Evolutionary conservation across 2,113 vertebrate species (phyloP), one percentile per base, ranked within the genome.

Genomic region (Gambusia affinis): DNA sequence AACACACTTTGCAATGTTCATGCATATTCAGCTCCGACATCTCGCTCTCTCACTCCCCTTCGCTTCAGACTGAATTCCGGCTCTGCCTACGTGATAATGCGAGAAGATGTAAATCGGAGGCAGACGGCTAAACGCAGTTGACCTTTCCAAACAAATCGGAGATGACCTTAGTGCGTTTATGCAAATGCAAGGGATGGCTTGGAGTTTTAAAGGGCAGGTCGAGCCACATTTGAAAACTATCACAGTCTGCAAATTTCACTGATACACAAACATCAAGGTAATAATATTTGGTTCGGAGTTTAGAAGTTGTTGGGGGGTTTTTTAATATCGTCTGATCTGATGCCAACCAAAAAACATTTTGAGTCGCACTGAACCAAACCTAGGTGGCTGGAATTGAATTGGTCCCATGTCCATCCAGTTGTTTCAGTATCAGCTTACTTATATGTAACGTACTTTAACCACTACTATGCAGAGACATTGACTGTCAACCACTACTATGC

Each of bases 21-120:
- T 87, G 83, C 85, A 87, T 86, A 84, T 85, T 90, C 84, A 80
- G 80, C 4, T 0, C 2, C 0, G 70, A 64, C 72, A 11, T 62
- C 66, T 70, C 64, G 4, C 66, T 68, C 61, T 2, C 70, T 70
- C 61, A 2, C 67, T 73, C 66, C 63, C 70, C 67, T 84, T 79
- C 61, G 31, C 77, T 73, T 27, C 19, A 61, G 60, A 64, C 22
- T 78, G 69, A 42, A 69, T 73, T 73, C 37, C 51, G n/a, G 11
- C 11, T 35, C 8, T n/a, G 76, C 76, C 44, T 39, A 44, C 72
- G 72, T 66, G 84, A 85, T 81, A 57, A 74, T 75, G 68, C 39
- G 60, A 61, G 42, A 24, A 69, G 76, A 84, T 79, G 76, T 74
- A 82, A 85, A 85, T 86, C 73, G 29, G 64, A 74, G 42, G 67